These are phyloP conservation scores for Diplodus puntazzo DNA, from an alignment of 2,797 vertebrate genomes.

Conservation along the genomic window DNA sequence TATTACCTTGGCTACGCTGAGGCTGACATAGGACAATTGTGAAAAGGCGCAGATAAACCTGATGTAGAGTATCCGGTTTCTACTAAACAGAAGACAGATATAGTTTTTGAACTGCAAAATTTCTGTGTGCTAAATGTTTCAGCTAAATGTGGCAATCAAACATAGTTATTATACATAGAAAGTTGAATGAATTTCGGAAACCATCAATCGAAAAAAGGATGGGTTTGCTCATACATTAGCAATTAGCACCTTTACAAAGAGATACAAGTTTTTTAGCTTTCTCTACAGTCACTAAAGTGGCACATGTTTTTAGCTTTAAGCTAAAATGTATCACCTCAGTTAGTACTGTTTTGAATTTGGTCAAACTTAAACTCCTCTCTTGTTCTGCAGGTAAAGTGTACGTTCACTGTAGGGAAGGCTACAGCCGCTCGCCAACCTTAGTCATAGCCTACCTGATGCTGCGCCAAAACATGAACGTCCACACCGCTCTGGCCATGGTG, in stretches of 20 bases:
- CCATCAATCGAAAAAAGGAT: too few species aligned
- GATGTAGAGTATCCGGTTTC: too few species aligned
- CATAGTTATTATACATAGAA: too few species aligned
- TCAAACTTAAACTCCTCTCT: background rate
- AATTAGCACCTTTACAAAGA: too few species aligned
- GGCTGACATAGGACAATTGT: background rate
- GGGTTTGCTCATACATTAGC: too few species aligned
- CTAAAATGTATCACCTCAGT: background rate
- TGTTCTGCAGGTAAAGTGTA: constrained; percentile 88
- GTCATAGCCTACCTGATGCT: constrained; percentile 97
- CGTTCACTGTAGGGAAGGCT: constrained; percentile 97
- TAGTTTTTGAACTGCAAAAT: background rate
- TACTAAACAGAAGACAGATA: background rate
- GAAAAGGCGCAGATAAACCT: background rate
- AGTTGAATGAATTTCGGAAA: too few species aligned
- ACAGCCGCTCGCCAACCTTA: constrained; percentile 94
- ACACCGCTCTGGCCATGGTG: constrained; percentile 87
- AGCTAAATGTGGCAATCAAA: background rate
- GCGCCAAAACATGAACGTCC: constrained; percentile 88
- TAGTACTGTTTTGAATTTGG: background rate
- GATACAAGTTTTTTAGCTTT: background rate
- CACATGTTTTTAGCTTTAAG: background rate
- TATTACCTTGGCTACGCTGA: background rate
- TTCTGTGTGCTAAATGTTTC: too few species aligned
- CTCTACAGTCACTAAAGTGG: background rate